These are phyloP conservation scores for Rhinolophus ferrumequinum DNA, from an alignment of 2,113 vertebrate species.

Conservation along the genomic window DNA sequence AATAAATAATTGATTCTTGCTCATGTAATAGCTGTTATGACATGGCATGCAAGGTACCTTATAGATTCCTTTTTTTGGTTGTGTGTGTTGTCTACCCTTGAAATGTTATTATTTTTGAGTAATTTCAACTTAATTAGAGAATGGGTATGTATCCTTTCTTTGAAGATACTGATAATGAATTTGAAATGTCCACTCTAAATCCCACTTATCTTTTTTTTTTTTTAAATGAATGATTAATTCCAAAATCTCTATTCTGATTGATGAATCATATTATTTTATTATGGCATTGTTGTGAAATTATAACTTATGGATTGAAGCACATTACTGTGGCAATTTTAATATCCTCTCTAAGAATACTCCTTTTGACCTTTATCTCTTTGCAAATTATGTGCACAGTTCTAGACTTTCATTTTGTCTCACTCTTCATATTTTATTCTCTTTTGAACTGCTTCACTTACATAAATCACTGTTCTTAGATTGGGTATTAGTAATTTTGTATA, in stretches of 20 bases:
- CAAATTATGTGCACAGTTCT: neutral
- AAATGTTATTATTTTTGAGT: neutral
- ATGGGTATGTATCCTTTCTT: neutral
- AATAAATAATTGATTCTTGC: neutral
- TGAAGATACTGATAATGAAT: neutral
- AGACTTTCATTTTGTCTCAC: constrained; percentile 9
- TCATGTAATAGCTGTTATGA: neutral
- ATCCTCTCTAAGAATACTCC: neutral
- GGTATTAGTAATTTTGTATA: constrained; percentile 33
- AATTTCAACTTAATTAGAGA: neutral
- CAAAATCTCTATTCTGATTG: constrained; percentile 14
- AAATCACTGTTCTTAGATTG: constrained; percentile 54
- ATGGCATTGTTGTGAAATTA: constrained; percentile 36
- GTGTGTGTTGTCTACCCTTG: neutral
- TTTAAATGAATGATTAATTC: neutral
- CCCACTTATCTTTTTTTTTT: no score
- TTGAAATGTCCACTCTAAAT: neutral
- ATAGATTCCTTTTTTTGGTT: neutral
- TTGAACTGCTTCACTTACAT: constrained; percentile 49
- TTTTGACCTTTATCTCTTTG: constrained; percentile 59
- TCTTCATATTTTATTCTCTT: constrained; percentile 65
- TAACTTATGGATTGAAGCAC: neutral
- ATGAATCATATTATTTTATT: neutral
- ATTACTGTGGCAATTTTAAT: neutral
- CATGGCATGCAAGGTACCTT: neutral